Evolutionary conservation across 64 coral and sea anemone genomes (phyloP).

Genomic region (Platygyra sinensis): DNA sequence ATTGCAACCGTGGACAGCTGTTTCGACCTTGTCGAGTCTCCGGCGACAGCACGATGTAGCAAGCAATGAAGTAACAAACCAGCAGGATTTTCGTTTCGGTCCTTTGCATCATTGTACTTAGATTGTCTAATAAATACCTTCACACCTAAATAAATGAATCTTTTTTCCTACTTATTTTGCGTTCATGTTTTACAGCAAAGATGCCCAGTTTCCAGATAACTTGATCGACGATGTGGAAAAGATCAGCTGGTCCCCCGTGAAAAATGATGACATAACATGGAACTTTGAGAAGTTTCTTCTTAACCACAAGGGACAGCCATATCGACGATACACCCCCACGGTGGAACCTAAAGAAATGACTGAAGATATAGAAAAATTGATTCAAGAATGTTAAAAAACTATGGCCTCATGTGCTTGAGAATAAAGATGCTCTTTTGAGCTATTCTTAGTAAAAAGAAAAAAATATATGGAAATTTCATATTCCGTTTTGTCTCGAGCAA

Average conservation of each 20-base stretch:
- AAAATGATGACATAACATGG: background rate
- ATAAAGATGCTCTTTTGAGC: background rate
- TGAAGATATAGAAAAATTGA: constrained; percentile 29
- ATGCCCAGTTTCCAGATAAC: constrained; percentile 54
- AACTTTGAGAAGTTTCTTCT: constrained; percentile 38
- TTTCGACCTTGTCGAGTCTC: no score
- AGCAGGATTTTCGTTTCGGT: no score
- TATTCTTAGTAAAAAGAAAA: background rate
- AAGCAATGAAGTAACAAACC: no score
- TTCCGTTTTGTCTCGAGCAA: background rate
- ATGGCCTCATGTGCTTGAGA: background rate
- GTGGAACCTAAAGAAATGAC: constrained; percentile 65
- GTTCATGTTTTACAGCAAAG: constrained; percentile 34
- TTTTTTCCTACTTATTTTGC: no score
- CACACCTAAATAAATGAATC: no score
- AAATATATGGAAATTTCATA: background rate
- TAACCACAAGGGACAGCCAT: constrained; percentile 54
- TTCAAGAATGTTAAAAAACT: constrained; percentile 16
- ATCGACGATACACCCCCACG: constrained; percentile 48
- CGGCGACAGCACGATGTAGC: no score
- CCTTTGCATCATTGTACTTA: no score
- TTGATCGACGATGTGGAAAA: constrained; percentile 55
- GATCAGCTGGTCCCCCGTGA: constrained; percentile 65
- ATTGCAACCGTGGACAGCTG: no score
- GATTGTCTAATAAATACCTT: no score